These are phyloP conservation scores for Suillia variegata DNA, from an alignment of 2,888 invertebrate species.

Conservation along the genomic window DNA sequence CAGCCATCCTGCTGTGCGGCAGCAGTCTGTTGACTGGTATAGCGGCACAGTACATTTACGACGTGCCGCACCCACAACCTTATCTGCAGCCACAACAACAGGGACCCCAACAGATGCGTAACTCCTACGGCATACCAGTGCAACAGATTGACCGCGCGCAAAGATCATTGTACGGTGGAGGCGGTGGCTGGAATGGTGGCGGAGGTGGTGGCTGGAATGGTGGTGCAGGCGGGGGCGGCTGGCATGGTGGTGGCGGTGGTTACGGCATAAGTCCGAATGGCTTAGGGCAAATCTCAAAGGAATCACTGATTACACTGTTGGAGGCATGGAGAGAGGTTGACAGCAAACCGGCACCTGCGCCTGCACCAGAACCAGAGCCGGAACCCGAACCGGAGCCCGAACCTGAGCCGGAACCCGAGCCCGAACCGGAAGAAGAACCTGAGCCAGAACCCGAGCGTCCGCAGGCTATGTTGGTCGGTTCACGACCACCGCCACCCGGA, in stretches of 20 bases:
- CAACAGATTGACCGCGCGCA: constrained; percentile 24
- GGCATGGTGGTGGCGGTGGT: constrained; percentile 28
- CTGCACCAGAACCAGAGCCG: constrained; percentile 49
- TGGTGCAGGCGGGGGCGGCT: constrained; percentile 34
- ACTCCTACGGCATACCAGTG: constrained; percentile 26
- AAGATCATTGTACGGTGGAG: constrained; percentile 43
- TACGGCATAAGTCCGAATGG: constrained; percentile 29
- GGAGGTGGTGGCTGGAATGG: constrained; percentile 14
- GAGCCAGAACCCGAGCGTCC: constrained; percentile 46
- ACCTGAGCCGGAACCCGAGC: constrained; percentile 60
- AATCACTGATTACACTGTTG: constrained; percentile 50
- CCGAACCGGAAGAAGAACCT: constrained; percentile 54
- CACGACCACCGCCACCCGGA: constrained; percentile 44
- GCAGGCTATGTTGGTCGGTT: constrained; percentile 16
- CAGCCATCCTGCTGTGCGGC: not conserved
- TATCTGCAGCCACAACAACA: constrained; percentile 7
- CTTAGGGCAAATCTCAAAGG: constrained; percentile 45
- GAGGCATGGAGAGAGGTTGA: constrained; percentile 49
- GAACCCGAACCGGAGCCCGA: constrained; percentile 56
- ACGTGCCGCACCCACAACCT: not conserved
- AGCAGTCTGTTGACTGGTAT: constrained; percentile 9
- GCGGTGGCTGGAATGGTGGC: constrained; percentile 31
- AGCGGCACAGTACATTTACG: constrained; percentile 28
- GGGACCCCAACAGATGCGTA: constrained; percentile 14
- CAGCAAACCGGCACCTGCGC: constrained; percentile 39